Percentiles rank a stretch among this genome's conserved stretches.
phyloP scores from a whole-genome alignment of 2,888 invertebrate species.

The Stenodema calcarata region DNA sequence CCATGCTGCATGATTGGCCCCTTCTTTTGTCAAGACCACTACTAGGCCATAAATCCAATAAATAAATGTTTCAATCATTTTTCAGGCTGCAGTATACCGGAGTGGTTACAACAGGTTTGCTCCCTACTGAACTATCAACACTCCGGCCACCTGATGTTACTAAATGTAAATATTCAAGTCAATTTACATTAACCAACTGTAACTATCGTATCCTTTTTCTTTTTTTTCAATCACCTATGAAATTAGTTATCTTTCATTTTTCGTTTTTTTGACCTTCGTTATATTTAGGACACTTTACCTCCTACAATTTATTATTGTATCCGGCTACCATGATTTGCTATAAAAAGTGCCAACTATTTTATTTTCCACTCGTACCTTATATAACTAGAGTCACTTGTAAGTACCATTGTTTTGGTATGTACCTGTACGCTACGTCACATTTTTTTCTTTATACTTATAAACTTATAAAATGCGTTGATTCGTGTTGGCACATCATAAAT shows the following conservation, averaged over 20 bases:
- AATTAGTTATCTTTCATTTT: conserved; percentile 5
- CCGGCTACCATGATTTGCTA: not conserved
- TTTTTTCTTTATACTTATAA: not conserved
- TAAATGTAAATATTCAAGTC: conserved; percentile 55
- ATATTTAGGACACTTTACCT: not conserved
- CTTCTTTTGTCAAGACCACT: too few species aligned
- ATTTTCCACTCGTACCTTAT: not conserved
- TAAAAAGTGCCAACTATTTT: conserved; percentile 11
- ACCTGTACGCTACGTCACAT: not conserved
- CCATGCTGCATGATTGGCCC: too few species aligned
- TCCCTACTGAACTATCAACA: conserved; percentile 71
- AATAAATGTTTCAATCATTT: not conserved
- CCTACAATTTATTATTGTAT: not conserved
- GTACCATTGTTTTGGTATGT: not conserved
- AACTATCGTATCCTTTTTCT: conserved; percentile 23
- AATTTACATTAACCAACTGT: conserved; percentile 53
- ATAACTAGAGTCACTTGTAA: not conserved
- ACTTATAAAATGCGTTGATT: not conserved
- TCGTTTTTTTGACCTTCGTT: not conserved
- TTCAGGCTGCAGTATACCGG: conserved; percentile 88
- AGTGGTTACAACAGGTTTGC: conserved; percentile 94
- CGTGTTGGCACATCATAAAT: not conserved
- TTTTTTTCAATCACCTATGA: not conserved
- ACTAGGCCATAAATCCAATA: too few species aligned
- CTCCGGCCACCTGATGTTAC: conserved; percentile 42